Base-by-base conservation (phyloP, 2,113 vertebrate genomes). In the Butorides virescens region DNA sequence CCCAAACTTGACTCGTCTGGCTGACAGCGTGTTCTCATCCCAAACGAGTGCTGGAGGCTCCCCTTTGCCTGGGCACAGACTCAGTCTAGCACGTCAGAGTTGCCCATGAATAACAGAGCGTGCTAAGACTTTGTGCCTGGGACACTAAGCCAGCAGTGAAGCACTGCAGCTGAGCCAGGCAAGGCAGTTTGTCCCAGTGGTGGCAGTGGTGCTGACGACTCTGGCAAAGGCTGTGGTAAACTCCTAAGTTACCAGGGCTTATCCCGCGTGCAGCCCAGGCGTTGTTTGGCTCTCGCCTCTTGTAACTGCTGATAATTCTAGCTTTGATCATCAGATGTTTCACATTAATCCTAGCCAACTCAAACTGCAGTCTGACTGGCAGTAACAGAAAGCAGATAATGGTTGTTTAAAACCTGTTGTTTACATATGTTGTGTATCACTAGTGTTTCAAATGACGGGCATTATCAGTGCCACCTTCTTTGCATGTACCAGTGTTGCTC, bases 1-100 rank as follows among this genome's bases (percentile, higher is more conserved):
- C 44, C 22, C n/a, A 37, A 10, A 32, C 19, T 13, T 36, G 59
- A 15, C 20, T 55, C 0, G 2, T 13, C 36, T 44, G 47, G 23
- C 66, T 68, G 62, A 32, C 4, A 12, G 29, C 3, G 0, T 0
- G 0, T 34, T 81, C 70, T 78, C 56, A 53, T 53, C 52, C 74
- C 5, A 2, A 32, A 44, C 7, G 74, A 22, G 7, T 13, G 37
- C 29, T 70, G 1, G 0, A 42, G 25, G 23, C 19, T 89, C 7
- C 10, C 30, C 37, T 52, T 52, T 21, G 29, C 66, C 55, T 20
- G 63, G 25, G 61, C 15, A 4, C 52, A 34, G 73, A 53, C 23
- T 25, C 58, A 25, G 47, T 7, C 34, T 3, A 15, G 13, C 52
- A 2, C 1, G 3, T 22, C 67, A 27, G 1, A 4, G 2, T 15